Base-by-base conservation (phyloP, 2,113 vertebrate species). In the Sturnira hondurensis region DNA sequence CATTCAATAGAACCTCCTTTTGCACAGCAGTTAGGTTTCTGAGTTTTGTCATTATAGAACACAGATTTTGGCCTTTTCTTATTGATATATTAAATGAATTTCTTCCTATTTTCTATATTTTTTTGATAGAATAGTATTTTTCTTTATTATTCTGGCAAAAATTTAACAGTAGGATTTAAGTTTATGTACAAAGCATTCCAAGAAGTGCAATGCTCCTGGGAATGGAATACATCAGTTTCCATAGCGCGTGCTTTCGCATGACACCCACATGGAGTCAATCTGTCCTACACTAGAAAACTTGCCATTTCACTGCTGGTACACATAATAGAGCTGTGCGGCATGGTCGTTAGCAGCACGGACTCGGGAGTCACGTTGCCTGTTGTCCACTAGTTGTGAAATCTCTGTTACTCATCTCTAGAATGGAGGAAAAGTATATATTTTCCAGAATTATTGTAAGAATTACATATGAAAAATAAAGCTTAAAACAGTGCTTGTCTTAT, bases 71-170 rank as follows among this genome's bases (percentile, higher is more conserved):
- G 12, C 56, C 4, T 87, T 28, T 86, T 91, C 2, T 68, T 95
- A 41, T 20, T 81, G 41, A 91, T 80, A 52, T 31, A 52, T 5
- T 73, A n/a, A 76, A 28, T 54, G 15, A 2, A 12, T 96, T 43
- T 94, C 93, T 85, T 95, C 28, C 38, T 13, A 91, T 50, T 20
- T 89, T 90, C 20, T 43, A 2, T 20, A 58, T 2, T 33, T 50
- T 50, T 96, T 88, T 26, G 90, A 61, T 47, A 87, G 45, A 63
- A 81, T 63, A 86, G 41, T 4, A n/a, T 96, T 63, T 95, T 97
- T 77, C 20, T 77, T 0, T 65, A 70, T 9, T 54, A 20, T 87
- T 82, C 68, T 95, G 76, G 14, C n/a, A 50, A 45, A 67, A 82
- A 50, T 74, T 76, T 86, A 81, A 31, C 52, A 77, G 54, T 43